A percentile compares a stretch with the other conserved stretches of the same genome.
Conservation (phyloP, 2,113 vertebrate species). For the Pelusios castaneus region DNA sequence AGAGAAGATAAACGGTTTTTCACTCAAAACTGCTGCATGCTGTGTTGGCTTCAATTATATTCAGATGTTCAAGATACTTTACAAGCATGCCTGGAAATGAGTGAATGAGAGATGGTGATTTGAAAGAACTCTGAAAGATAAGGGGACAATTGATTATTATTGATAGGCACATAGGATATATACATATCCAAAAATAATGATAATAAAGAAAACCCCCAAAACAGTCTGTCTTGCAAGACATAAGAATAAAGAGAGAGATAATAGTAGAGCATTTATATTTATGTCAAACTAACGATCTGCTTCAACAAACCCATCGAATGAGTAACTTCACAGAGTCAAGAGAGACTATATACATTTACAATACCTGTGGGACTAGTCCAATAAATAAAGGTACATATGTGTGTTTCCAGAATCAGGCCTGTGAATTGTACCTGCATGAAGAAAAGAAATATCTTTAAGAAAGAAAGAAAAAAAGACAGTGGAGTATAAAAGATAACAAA, state of each 20-base stretch:
- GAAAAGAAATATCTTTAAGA: neutral
- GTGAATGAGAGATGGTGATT: slow-evolving; percentile 6
- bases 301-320: slow-evolving; percentile 13
- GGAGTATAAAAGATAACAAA: neutral
- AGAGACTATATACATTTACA: no score
- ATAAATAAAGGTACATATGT: slow-evolving; percentile 50
- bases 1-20: slow-evolving; percentile 50
- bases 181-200: neutral
- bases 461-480: neutral
- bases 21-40: slow-evolving; percentile 59
- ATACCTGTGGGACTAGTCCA: neutral
- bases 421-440: neutral
- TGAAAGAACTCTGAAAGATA: slow-evolving; percentile 44
- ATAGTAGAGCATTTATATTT: slow-evolving; percentile 60
- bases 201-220: slow-evolving; percentile 48
- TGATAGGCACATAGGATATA: slow-evolving; percentile 49
- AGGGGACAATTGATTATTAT: slow-evolving; percentile 60
- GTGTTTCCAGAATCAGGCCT: slow-evolving; percentile 7
- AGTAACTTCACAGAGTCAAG: no score
- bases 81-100: slow-evolving; percentile 9
- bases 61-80: slow-evolving; percentile 59
- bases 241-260: neutral
- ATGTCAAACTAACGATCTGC: slow-evolving; percentile 42
- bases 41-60: slow-evolving; percentile 66
- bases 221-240: neutral